Base-by-base conservation (phyloP, 2,113 vertebrate genomes). In the Carettochelys insculpta region DNA sequence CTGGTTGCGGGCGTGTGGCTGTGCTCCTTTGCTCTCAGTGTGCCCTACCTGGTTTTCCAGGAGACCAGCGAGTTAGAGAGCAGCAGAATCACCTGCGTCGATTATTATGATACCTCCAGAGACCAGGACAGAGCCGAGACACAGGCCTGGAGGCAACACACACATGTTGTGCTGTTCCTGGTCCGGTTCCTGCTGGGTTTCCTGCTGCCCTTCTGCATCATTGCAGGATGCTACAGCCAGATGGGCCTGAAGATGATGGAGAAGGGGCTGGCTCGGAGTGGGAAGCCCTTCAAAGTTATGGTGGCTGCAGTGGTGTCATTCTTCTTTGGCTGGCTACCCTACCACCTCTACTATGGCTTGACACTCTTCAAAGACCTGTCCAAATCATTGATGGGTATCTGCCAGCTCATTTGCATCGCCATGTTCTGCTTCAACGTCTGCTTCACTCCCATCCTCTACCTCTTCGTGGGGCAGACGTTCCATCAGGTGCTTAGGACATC, bases 301-400 rank as follows among this genome's bases (percentile, higher is more conserved):
- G 92, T 96, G 10, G 97, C 97, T 3, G 97, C 98, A 11, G 94
- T 98, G 1, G 87, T 90, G n/a, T 96, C 98, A 17, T 98, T 99
- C 96, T 98, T 99, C 82, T 38, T 98, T 78, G 98, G 98, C 85
- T 99, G 98, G 98, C 90, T 98, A 68, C 98, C 98, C 0, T 98
- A 98, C 81, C 98, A 99, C 27, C 87, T 98, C 4, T 97, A 97
- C 45, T 87, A 94, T 25, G 92, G 86, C 27, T 90, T 97, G 80
- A 16, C 61, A 29, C 83, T 97, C 51, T 61, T 75, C 51, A 38
- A 78, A 51, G 87, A 77, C 2, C 79, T 90, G 25, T 4, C 43
- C 9, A 6, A 90, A 61, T 68, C 48, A 76, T 29, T 53, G 27
- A 11, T 51, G 29, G 31, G 77, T 84, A 24, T 25, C 77, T 34